Base-by-base conservation (phyloP, 2,113 vertebrate species). In the Taxidea taxus region DNA sequence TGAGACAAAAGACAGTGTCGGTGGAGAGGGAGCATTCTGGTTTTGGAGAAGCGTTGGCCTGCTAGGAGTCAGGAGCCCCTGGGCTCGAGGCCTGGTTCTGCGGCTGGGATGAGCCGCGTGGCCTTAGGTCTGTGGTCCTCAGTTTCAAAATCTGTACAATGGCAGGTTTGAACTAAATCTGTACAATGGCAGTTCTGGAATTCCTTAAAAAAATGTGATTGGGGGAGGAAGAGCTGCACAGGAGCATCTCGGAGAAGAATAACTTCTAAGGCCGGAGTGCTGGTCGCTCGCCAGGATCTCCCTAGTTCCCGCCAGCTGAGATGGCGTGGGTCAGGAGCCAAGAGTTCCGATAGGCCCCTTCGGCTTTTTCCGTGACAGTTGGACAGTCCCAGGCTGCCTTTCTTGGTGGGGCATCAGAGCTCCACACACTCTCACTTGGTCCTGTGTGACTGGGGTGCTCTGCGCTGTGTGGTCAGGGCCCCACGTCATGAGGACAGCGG, bases 251-350 rank as follows among this genome's bases (percentile, higher is more conserved):
- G 23, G 51, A 68, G 64, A 86, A 42, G 56, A 39, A 77, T 51
- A 23, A 70, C 51, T 72, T 18, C 72, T 66, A 12, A 78, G 88
- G 51, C 78, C 9, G 3, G 64, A n/a, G 18, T 2, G 23, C 66
- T 15, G 8, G 4, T 39, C 39, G 51, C 20, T 29, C 66, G 10
- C 3, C 12, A 44, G 94, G 84, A 31, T 83, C 42, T n/a, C 51
- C 39, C 47, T 14, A 4, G 62, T 77, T n/a, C 10, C 47, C 12
- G 14, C 13, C 25, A 16, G 47, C 23, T 39, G 86, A 37, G 66
- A 27, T 0, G 6, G 51, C 44, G 0, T 18, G 25, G n/a, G 3
- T 16, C 75, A 14, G 75, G 29, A 83, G 42, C 0, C 12, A 44
- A 25, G 58, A 18, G 58, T 11, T 84, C 89, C 2, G 0, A 1